These are phyloP conservation scores for Eilema griseolum DNA, from an alignment of 2,888 invertebrate genomes.

Conservation along the genomic window DNA sequence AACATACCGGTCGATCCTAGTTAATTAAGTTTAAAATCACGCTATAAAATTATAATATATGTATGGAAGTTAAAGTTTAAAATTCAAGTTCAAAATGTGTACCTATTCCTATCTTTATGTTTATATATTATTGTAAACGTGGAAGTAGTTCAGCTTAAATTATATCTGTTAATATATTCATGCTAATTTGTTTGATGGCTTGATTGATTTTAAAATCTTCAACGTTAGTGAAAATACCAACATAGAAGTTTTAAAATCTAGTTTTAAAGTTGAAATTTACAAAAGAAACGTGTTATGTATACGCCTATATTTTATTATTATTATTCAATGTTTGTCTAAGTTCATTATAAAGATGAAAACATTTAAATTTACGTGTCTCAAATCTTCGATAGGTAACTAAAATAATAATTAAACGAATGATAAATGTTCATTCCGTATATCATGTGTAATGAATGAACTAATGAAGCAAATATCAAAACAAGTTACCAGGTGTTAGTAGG, in stretches of 20 bases:
- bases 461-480: conserved; percentile 40
- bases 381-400: not conserved
- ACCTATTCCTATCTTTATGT: not conserved
- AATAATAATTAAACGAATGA: conserved; percentile 4
- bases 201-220: not conserved
- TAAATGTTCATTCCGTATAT: conserved; percentile 12
- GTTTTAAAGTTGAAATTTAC: not conserved
- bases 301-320: not conserved
- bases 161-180: not conserved
- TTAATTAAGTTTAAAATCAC: conserved; percentile 19
- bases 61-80: not conserved
- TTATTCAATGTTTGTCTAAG: conserved; percentile 1
- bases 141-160: not conserved
- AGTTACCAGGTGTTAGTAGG: conserved; percentile 38
- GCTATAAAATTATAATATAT: not conserved
- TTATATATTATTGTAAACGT: not conserved
- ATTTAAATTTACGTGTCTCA: not conserved
- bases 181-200: not conserved
- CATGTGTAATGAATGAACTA: conserved; percentile 5
- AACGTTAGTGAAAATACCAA: not conserved
- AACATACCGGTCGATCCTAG: conserved; percentile 11
- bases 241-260: conserved; percentile 1
- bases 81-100: conserved; percentile 1
- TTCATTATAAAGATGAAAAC: not conserved
- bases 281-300: not conserved